Conservation (phyloP, 2,797 vertebrate species). For the Semaprochilodus insignis region DNA sequence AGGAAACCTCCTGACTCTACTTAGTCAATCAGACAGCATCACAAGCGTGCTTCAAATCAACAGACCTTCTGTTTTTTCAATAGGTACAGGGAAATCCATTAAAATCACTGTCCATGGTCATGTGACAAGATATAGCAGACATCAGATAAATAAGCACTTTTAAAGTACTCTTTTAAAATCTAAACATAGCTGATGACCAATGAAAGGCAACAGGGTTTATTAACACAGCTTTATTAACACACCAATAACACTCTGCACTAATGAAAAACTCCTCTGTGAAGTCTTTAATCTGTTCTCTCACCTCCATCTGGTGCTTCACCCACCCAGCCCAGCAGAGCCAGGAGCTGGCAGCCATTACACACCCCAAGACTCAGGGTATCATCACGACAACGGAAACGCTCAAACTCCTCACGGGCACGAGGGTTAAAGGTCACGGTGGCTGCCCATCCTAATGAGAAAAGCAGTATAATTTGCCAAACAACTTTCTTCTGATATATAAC, state of each 20-base stretch:
- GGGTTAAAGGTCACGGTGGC: conserved; percentile 85
- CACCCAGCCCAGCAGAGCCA: conserved; percentile 91
- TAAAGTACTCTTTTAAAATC: background rate
- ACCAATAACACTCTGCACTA: too few relatives aligned
- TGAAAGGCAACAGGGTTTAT: background rate
- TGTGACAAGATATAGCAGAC: too few relatives aligned
- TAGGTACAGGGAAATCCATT: too few relatives aligned
- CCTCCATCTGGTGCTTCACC: conserved; percentile 67
- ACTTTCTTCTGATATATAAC: too few relatives aligned
- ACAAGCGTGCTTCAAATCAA: too few relatives aligned
- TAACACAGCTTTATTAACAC: background rate
- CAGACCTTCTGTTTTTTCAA: too few relatives aligned
- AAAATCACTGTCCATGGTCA: too few relatives aligned
- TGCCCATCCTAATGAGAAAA: conserved; percentile 85
- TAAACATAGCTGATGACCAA: background rate
- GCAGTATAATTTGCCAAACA: background rate
- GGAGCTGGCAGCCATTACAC: conserved; percentile 93
- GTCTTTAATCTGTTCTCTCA: conserved; percentile 1
- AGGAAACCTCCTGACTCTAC: background rate
- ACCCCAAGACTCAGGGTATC: conserved; percentile 92
- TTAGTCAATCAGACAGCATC: too few relatives aligned
- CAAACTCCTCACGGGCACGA: conserved; percentile 80
- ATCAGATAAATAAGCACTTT: too few relatives aligned
- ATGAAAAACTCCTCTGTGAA: too few relatives aligned
- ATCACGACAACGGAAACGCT: conserved; percentile 79